Evolutionary conservation across 1,140 invertebrate genomes (phyloP).

Genomic region (Macrocentrus cingulum): DNA sequence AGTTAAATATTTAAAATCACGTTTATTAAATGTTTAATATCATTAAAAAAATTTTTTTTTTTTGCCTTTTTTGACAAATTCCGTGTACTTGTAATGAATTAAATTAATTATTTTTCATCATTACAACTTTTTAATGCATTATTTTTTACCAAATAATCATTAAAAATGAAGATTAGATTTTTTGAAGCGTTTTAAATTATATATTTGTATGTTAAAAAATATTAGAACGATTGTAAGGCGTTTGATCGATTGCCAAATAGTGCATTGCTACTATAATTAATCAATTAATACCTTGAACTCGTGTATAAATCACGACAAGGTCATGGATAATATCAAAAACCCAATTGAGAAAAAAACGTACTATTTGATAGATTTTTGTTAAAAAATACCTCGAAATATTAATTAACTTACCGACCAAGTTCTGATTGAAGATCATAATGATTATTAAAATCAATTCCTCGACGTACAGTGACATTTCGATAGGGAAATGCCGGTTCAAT

Average conservation of each 20-base stretch:
- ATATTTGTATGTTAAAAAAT: no score
- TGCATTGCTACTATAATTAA: conserved; percentile 38
- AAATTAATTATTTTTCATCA: no score
- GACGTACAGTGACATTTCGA: conserved; percentile 77
- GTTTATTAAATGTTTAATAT: no score
- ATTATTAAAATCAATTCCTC: conserved; percentile 76
- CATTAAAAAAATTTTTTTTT: no score
- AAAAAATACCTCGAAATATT: conserved; percentile 21
- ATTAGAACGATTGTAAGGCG: neutral
- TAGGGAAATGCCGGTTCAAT: conserved; percentile 81
- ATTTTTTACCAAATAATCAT: no score
- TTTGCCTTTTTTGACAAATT: no score
- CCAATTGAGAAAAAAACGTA: neutral
- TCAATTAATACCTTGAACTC: conserved; percentile 31
- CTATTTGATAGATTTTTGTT: conserved; percentile 6
- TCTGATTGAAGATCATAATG: conserved; percentile 79
- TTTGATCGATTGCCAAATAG: conserved; percentile 35
- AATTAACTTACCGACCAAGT: conserved; percentile 69
- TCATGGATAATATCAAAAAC: neutral
- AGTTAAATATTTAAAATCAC: no score
- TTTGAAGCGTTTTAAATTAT: no score
- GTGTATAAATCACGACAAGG: conserved; percentile 9
- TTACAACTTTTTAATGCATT: no score
- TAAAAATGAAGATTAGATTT: no score
- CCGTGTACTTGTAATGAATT: no score